phyloP scores from a whole-genome alignment of 2,797 vertebrate genomes.

The Triplophysa bombifrons region DNA sequence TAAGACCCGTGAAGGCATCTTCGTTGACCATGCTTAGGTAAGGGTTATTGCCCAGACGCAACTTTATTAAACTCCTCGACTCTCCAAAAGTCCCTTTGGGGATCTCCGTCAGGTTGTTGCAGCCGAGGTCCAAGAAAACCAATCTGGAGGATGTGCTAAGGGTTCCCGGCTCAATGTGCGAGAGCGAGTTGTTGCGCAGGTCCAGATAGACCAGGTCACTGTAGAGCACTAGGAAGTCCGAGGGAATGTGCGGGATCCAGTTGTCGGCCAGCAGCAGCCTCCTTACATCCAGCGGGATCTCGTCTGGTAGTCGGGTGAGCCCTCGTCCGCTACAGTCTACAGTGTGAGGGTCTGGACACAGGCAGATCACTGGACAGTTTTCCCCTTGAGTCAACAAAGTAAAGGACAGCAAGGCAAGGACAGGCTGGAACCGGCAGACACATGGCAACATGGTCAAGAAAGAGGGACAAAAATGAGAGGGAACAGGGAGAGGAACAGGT shows the following conservation, averaged over 20 bases:
- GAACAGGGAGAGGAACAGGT: conserved; percentile 66
- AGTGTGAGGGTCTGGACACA: conserved; percentile 93
- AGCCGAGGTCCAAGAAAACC: conserved; percentile 93
- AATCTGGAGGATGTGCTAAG: conserved; percentile 92
- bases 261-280: conserved; percentile 92
- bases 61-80: conserved; percentile 88
- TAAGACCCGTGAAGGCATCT: conserved; percentile 90
- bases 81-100: conserved; percentile 89
- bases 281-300: conserved; percentile 92
- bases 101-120: conserved; percentile 95
- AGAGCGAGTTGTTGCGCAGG: conserved; percentile 94
- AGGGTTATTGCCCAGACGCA: conserved; percentile 91
- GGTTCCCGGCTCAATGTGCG: conserved; percentile 88
- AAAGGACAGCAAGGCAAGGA: conserved; percentile 81
- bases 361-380: conserved; percentile 87
- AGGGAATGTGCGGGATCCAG: conserved; percentile 89
- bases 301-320: conserved; percentile 87
- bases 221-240: conserved; percentile 94
- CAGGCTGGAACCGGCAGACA: conserved; percentile 80
- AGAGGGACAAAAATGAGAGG: conserved; percentile 63
- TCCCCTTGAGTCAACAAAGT: conserved; percentile 77
- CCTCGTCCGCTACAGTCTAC: conserved; percentile 94
- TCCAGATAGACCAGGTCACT: conserved; percentile 96
- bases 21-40: conserved; percentile 87
- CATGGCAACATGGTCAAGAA: conserved; percentile 90